Evolutionary conservation across 2,113 vertebrate genomes (phyloP), one percentile per base, ranked within the genome.

Genomic region (Strix uralensis): DNA sequence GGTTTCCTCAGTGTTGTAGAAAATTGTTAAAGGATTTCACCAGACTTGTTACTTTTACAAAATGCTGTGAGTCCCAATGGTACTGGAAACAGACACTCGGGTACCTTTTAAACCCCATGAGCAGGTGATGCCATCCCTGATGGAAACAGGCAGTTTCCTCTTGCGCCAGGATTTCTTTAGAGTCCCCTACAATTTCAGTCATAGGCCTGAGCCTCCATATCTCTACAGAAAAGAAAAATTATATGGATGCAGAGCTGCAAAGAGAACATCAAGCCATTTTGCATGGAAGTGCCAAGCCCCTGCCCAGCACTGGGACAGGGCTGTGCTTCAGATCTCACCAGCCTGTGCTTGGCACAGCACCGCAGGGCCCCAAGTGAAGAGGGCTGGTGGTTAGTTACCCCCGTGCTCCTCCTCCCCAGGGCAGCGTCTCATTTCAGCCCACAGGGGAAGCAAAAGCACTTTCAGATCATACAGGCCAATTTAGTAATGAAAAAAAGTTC

Each of bases 191-290:
- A 32, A 38, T 51, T 44, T 70, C 25, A 69, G 44, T 51, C 0
- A 0, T 9, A 52, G 52, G 16, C 22, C 44, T 55, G 44, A 77
- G 30, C 29, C 18, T 72, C 52, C 4, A 0, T 15, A 34, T 40
- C 62, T 44, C 46, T 30, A 19, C 47, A 69, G 73, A 47, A 85
- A 58, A 57, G 40, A 46, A 21, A 16, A 74, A 6, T 30, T 23
- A 27, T 21, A 32, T 5, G 23, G 26, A 58, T 44, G 27, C 52
- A 91, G 81, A 75, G 47, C 62, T 36, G 51, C 62, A 67, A 82
- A 66, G 40, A 70, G 23, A n/a, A 9, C 30, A 57, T 38, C 34
- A 44, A 62, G 51, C 9, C 3, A 2, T 42, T 81, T n/a, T 57
- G 19, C 4, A 2, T 4, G 51, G 49, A 67, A 81, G 55, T 32